Conservation (phyloP, 1,140 invertebrate species). For the Druon quercuslanigerum region DNA sequence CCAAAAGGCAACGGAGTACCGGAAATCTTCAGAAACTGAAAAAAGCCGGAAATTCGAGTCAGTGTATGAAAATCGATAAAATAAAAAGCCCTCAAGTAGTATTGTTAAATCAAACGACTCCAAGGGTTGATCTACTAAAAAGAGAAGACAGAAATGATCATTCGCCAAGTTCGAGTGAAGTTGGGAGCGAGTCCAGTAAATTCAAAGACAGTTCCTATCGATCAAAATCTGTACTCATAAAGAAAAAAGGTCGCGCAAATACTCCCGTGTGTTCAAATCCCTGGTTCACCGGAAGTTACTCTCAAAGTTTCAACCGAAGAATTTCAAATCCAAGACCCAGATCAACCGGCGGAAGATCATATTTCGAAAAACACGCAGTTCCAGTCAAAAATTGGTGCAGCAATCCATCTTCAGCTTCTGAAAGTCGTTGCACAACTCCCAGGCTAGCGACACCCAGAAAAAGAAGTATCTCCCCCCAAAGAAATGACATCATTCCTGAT, state of each 20-base stretch:
- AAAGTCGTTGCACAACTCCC: slow-evolving; percentile 27
- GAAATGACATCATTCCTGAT: background rate
- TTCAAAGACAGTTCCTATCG: slow-evolving; percentile 22
- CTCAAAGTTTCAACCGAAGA: slow-evolving; percentile 43
- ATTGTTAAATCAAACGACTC: too few relatives aligned
- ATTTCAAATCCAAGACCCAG: slow-evolving; percentile 14
- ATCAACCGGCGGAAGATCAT: background rate
- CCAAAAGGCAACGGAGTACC: background rate
- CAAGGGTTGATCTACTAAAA: background rate
- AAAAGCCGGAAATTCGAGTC: background rate
- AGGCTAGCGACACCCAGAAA: slow-evolving; percentile 9
- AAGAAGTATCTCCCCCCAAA: background rate
- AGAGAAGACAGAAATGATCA: slow-evolving; percentile 44
- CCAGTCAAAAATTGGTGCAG: background rate
- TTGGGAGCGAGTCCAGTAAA: slow-evolving; percentile 49
- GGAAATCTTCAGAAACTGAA: slow-evolving; percentile 5
- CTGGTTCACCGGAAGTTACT: slow-evolving; percentile 34
- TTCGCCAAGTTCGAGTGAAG: slow-evolving; percentile 55
- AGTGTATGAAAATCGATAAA: background rate
- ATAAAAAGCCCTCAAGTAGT: background rate
- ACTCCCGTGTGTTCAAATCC: background rate
- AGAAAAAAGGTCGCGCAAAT: slow-evolving; percentile 12
- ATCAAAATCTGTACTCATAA: slow-evolving; percentile 41
- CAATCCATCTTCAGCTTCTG: background rate
- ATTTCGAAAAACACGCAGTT: background rate